Evolutionary conservation across 2,113 vertebrate species (phyloP).

Genomic region (Calidris pugnax): DNA sequence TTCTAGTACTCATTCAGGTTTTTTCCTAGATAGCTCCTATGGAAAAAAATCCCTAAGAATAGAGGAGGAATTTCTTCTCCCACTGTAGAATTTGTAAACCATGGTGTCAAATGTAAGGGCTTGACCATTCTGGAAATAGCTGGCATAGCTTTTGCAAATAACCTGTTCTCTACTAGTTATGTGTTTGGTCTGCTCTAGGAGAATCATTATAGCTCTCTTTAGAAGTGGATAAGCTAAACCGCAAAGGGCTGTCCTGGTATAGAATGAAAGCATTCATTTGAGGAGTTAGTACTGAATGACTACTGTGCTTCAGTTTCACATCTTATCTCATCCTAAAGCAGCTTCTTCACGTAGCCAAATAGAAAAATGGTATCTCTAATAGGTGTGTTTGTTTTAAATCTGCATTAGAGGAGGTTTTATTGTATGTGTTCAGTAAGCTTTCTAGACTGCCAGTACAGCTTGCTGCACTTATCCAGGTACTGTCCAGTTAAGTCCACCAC

Average conservation of each 20-base stretch:
- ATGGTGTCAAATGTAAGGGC: not conserved
- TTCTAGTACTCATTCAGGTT: not conserved
- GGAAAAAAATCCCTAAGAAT: not conserved
- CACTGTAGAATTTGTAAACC: not conserved
- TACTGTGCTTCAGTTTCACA: not conserved
- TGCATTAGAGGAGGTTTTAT: not conserved
- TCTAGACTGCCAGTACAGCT: not conserved
- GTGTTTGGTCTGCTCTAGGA: not conserved
- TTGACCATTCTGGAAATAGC: not conserved
- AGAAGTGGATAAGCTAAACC: constrained; percentile 18
- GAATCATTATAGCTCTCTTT: not conserved
- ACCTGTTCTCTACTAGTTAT: not conserved
- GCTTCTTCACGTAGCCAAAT: not conserved
- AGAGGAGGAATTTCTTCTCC: not conserved
- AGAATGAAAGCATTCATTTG: not conserved
- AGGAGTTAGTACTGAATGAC: not conserved
- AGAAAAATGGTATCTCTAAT: not conserved
- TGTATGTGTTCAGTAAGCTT: not conserved
- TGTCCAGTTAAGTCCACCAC: not conserved
- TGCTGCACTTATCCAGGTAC: not conserved
- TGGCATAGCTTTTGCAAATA: not conserved
- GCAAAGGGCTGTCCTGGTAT: not conserved
- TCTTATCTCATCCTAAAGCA: not conserved
- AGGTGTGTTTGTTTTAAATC: not conserved
- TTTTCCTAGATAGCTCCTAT: not conserved